A percentile compares a stretch with the other conserved stretches of the same genome.
Evolutionary conservation across 2,888 invertebrate species (phyloP).

Genomic region (Ophion ventricosus): DNA sequence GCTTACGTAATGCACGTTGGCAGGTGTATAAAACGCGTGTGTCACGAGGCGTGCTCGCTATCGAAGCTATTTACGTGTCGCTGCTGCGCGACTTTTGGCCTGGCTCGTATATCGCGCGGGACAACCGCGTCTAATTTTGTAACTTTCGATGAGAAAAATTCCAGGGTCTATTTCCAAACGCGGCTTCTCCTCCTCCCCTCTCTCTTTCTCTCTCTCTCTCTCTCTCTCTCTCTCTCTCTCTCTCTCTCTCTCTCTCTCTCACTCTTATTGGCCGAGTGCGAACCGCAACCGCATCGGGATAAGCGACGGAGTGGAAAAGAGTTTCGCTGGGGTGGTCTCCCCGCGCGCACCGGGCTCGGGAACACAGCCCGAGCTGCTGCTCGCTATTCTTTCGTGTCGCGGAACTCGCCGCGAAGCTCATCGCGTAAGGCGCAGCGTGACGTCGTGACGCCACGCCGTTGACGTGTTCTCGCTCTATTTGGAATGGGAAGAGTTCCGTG

Average conservation of each 20-base stretch:
- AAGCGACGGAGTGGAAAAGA: background rate
- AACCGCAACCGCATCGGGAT: background rate
- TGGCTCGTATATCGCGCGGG: slow-evolving; percentile 22
- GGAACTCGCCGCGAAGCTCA: background rate
- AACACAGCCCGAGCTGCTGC: background rate
- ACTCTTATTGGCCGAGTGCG: background rate
- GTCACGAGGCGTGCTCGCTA: slow-evolving; percentile 58
- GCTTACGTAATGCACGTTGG: slow-evolving; percentile 58
- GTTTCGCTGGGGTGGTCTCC: background rate
- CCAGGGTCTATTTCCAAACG: slow-evolving; percentile 39
- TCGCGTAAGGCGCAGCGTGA: background rate
- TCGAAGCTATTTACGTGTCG: slow-evolving; percentile 62
- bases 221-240: background rate
- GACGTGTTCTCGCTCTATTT: slow-evolving; percentile 46
- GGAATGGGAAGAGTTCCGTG: slow-evolving; percentile 50
- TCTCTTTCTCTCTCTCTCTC: background rate
- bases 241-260: background rate
- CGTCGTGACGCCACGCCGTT: background rate
- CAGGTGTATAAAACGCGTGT: slow-evolving; percentile 58
- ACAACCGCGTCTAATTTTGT: slow-evolving; percentile 32
- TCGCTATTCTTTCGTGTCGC: background rate
- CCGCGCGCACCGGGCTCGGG: background rate
- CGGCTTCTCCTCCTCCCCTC: background rate
- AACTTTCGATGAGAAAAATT: slow-evolving; percentile 39
- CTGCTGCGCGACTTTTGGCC: slow-evolving; percentile 46